phyloP scores from a whole-genome alignment of 2,113 vertebrate species.

The Penelope pileata region DNA sequence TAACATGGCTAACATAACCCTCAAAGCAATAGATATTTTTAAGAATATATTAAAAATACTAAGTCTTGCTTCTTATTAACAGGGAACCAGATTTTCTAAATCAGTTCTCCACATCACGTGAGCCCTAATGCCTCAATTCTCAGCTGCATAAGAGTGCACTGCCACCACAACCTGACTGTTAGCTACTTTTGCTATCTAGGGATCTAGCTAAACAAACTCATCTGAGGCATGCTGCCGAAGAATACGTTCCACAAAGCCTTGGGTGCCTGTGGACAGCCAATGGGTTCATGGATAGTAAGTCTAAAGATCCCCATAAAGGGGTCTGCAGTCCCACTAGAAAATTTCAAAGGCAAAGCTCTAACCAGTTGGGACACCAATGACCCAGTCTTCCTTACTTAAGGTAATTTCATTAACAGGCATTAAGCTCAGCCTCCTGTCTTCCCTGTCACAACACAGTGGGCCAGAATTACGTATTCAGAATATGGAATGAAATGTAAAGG shows the following conservation, averaged over 20 bases:
- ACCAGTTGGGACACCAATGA: background rate
- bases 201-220: background rate
- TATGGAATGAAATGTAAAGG: background rate
- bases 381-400: background rate
- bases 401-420: background rate
- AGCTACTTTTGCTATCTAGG: background rate
- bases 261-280: background rate
- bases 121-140: background rate
- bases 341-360: background rate
- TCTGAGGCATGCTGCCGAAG: rapidly evolving
- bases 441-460: no score
- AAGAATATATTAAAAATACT: background rate
- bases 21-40: background rate
- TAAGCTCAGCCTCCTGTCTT: background rate
- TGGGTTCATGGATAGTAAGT: no score
- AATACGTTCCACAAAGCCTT: background rate
- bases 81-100: background rate
- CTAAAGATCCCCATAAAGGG: background rate
- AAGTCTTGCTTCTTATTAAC: background rate
- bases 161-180: background rate
- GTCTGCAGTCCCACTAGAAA: background rate
- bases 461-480: background rate
- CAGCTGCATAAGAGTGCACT: rapidly evolving
- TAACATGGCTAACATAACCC: background rate
- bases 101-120: background rate